phyloP scores from a whole-genome alignment of 35 echinoderm and acorn worm species.

The Acanthaster planci region DNA sequence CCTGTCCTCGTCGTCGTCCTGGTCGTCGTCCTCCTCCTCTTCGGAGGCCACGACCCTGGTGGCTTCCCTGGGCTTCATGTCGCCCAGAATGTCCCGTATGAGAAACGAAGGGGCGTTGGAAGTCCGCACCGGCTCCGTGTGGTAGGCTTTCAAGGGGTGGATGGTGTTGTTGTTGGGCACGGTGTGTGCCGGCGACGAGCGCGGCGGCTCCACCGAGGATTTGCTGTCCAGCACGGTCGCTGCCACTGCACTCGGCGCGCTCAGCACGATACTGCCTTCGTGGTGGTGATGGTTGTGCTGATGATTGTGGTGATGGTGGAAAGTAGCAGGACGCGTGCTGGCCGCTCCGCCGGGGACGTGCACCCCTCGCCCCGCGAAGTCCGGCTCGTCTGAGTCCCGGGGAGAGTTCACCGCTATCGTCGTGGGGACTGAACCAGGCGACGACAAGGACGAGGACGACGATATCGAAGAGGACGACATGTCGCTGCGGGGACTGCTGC shows the following conservation, averaged over 20 bases:
- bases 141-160: slow-evolving; percentile 14
- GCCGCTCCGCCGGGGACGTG: too few relatives aligned
- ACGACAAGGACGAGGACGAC: neutral
- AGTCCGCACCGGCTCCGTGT: slow-evolving; percentile 27
- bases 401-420: neutral
- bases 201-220: neutral
- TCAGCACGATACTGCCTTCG: neutral
- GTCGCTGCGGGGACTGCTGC: slow-evolving; percentile 16
- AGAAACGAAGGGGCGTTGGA: slow-evolving; percentile 30
- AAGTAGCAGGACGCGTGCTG: too few relatives aligned
- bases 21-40: slow-evolving; percentile 18
- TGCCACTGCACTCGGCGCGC: neutral
- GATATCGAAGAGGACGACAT: neutral
- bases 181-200: neutral
- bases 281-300: too few relatives aligned
- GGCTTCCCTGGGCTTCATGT: slow-evolving; percentile 19
- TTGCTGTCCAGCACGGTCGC: neutral
- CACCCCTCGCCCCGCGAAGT: neutral
- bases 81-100: slow-evolving; percentile 43
- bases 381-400: neutral
- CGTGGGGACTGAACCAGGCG: neutral
- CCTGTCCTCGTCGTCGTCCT: slow-evolving; percentile 6
- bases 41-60: neutral
- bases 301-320: too few relatives aligned
- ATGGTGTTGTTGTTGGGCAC: slow-evolving; percentile 37